Evolutionary conservation across 2,113 vertebrate genomes (phyloP).

Genomic region (Alethe castanea): DNA sequence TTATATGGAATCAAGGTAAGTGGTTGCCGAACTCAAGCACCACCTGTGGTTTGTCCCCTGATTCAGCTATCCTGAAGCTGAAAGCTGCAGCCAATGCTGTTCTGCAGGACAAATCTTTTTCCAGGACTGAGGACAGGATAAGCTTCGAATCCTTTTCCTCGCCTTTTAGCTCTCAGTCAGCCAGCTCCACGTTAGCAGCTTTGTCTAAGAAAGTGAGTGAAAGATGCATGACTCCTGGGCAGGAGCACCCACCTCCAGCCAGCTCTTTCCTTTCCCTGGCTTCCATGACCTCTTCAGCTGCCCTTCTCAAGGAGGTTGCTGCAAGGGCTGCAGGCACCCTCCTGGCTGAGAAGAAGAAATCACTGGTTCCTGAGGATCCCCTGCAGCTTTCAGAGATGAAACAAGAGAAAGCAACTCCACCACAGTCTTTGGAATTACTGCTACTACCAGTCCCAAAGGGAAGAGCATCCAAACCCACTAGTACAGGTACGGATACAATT

Average conservation of each 20-base stretch:
- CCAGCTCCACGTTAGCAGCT: slow-evolving; percentile 95
- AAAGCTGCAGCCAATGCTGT: slow-evolving; percentile 97
- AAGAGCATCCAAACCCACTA: slow-evolving; percentile 85
- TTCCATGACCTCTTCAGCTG: slow-evolving; percentile 97
- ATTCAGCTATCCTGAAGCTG: slow-evolving; percentile 96
- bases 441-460: slow-evolving; percentile 89
- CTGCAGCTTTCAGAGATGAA: slow-evolving; percentile 89
- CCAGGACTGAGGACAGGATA: slow-evolving; percentile 84
- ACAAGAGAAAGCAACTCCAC: slow-evolving; percentile 86
- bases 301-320: slow-evolving; percentile 97
- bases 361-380: slow-evolving; percentile 83
- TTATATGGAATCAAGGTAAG: slow-evolving; percentile 94
- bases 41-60: slow-evolving; percentile 89
- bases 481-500: slow-evolving; percentile 77
- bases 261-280: slow-evolving; percentile 95
- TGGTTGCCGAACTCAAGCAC: slow-evolving; percentile 86
- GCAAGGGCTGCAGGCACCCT: slow-evolving; percentile 94
- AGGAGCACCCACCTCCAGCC: slow-evolving; percentile 85
- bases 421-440: slow-evolving; percentile 88
- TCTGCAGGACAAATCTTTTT: slow-evolving; percentile 92
- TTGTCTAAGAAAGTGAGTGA: slow-evolving; percentile 99
- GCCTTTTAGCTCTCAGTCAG: slow-evolving; percentile 96
- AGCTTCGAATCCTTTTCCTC: slow-evolving; percentile 95
- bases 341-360: slow-evolving; percentile 90
- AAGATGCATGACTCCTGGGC: slow-evolving; percentile 84